These are phyloP conservation scores for Entomobrya multifasciata DNA, from an alignment of 2,888 invertebrate species.

Conservation along the genomic window DNA sequence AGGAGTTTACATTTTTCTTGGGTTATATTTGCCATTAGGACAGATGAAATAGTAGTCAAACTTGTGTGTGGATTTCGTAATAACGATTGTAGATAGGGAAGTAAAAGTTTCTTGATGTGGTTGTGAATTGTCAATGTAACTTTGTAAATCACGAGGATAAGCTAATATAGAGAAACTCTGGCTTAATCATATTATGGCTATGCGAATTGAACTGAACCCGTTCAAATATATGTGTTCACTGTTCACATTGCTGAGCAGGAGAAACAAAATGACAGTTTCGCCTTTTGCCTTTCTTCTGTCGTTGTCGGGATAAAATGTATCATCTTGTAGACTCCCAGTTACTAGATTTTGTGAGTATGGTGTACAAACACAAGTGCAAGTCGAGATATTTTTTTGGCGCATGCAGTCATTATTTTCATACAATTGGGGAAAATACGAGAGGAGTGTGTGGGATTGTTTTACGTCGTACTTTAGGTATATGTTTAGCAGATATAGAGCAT, in stretches of 20 bases:
- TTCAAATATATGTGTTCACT: conserved; percentile 67
- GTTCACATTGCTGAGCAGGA: no score
- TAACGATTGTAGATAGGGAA: not conserved
- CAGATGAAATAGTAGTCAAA: not conserved
- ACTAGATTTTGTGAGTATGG: not conserved
- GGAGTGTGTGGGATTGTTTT: conserved; percentile 2
- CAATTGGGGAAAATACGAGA: conserved; percentile 42
- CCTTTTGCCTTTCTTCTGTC: no score
- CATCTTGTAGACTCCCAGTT: not conserved
- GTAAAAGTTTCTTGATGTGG: conserved; percentile 24
- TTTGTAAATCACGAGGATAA: conserved; percentile 37
- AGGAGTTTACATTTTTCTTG: conserved; percentile 39
- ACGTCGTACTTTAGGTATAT: conserved; percentile 3
- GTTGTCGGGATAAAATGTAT: conserved; percentile 8
- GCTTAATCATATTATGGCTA: not conserved
- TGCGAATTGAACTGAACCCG: conserved; percentile 63
- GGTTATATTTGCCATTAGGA: not conserved
- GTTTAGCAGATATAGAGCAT: no score
- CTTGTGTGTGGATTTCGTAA: not conserved
- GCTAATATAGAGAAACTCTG: not conserved
- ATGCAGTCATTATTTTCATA: conserved; percentile 41
- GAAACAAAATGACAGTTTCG: conserved; percentile 34
- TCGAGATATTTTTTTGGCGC: conserved; percentile 16
- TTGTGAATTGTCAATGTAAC: not conserved
- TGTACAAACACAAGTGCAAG: not conserved